These are phyloP conservation scores for Vanessa atalanta DNA, from an alignment of 1,140 invertebrate species.

Conservation along the genomic window DNA sequence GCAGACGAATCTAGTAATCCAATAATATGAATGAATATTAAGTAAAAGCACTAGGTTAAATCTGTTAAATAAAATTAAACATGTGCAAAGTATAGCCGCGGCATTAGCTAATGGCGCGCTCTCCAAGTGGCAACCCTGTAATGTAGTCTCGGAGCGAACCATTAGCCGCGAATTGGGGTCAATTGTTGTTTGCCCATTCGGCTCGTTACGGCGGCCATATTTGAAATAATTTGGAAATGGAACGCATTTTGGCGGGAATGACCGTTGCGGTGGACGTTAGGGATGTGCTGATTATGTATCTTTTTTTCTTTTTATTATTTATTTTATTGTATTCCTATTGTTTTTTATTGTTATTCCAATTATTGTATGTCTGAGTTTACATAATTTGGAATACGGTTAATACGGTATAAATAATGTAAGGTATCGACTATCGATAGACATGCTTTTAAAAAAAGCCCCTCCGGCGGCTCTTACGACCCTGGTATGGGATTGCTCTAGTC, in stretches of 20 bases:
- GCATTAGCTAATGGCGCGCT: background rate
- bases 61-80: too few species aligned
- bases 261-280: conserved; percentile 19
- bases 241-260: conserved; percentile 43
- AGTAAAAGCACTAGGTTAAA: too few species aligned
- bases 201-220: conserved; percentile 60
- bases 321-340: background rate
- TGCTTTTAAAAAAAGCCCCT: too few species aligned
- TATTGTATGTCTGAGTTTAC: too few species aligned
- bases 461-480: too few species aligned
- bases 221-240: conserved; percentile 67
- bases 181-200: conserved; percentile 65
- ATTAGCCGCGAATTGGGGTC: conserved; percentile 65
- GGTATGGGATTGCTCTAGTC: too few species aligned
- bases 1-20: too few species aligned
- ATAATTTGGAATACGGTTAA: too few species aligned
- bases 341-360: background rate
- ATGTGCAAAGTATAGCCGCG: too few species aligned
- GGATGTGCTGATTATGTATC: conserved; percentile 18
- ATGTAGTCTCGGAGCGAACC: conserved; percentile 41
- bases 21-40: too few species aligned
- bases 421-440: too few species aligned
- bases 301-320: conserved; percentile 16
- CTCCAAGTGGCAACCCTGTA: conserved; percentile 33
- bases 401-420: too few species aligned